Evolutionary conservation across 1,140 invertebrate species (phyloP).

Genomic region (Pristionchus pacificus): DNA sequence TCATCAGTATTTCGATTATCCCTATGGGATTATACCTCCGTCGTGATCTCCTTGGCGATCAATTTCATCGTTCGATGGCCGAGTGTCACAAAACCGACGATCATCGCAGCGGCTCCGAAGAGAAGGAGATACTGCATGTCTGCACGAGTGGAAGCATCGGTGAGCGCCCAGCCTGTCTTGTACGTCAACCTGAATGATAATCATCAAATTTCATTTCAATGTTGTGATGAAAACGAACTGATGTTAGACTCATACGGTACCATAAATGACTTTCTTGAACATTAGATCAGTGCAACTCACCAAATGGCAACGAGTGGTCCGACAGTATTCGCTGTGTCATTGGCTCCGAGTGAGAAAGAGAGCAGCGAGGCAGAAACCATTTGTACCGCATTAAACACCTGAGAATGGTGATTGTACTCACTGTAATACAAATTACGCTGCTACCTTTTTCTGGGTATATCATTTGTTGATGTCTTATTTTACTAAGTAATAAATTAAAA

Average conservation of each 20-base stretch:
- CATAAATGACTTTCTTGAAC: too few species aligned
- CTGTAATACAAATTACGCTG: too few species aligned
- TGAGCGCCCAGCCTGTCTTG: slow-evolving; percentile 25
- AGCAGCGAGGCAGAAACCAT: slow-evolving; percentile 33
- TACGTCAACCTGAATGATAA: too few species aligned
- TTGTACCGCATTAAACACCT: slow-evolving; percentile 31
- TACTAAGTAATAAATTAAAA: background rate
- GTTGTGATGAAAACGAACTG: too few species aligned
- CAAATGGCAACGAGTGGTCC: slow-evolving; percentile 26
- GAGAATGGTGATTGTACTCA: background rate
- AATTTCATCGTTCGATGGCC: slow-evolving; percentile 32
- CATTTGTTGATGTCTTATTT: background rate
- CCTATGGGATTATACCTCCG: background rate
- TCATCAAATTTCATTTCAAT: too few species aligned
- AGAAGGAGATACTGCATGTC: slow-evolving; percentile 26
- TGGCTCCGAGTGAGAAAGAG: slow-evolving; percentile 30
- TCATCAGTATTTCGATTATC: too few species aligned
- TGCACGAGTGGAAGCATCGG: slow-evolving; percentile 19
- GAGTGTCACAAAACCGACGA: slow-evolving; percentile 30
- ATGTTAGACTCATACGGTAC: too few species aligned
- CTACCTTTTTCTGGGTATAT: too few species aligned
- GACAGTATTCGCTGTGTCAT: slow-evolving; percentile 33
- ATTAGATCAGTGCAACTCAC: too few species aligned
- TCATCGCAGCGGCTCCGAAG: slow-evolving; percentile 30
- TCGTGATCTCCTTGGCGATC: slow-evolving; percentile 31